Conservation (phyloP, 2,797 vertebrate genomes). For the Sciaenops ocellatus region DNA sequence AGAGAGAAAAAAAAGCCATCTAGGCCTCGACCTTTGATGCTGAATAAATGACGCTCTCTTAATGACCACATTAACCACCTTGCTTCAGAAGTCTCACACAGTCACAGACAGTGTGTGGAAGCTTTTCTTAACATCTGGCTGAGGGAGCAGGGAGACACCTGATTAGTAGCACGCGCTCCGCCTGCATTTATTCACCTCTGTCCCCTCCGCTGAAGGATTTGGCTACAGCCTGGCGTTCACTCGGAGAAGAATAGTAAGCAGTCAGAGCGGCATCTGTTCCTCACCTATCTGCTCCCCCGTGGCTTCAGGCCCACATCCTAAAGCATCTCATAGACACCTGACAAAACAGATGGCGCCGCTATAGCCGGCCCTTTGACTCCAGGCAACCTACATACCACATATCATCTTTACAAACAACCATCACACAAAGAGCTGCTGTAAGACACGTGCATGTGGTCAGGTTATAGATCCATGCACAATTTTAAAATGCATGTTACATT, state of each 20-base stretch:
- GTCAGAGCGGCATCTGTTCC: constrained; percentile 67
- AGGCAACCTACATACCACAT: constrained; percentile 43
- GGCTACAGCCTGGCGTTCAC: constrained; percentile 41
- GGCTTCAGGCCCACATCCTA: constrained; percentile 64
- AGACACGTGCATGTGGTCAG: constrained; percentile 2
- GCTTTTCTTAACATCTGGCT: constrained; percentile 62
- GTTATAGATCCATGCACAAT: neutral
- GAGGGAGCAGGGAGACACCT: constrained; percentile 24
- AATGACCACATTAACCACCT: constrained; percentile 51
- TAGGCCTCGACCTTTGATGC: constrained; percentile 36
- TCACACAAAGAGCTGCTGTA: neutral
- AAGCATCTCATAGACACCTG: constrained; percentile 59
- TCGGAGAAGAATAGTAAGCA: constrained; percentile 69
- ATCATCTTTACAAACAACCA: constrained; percentile 18
- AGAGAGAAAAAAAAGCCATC: neutral
- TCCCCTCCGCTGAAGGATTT: constrained; percentile 34
- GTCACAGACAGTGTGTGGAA: constrained; percentile 4
- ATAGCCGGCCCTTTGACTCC: constrained; percentile 36
- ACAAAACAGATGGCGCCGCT: constrained; percentile 65
- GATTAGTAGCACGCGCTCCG: constrained; percentile 52
- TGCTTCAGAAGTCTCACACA: constrained; percentile 21
- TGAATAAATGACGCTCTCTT: constrained; percentile 36
- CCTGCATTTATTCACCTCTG: constrained; percentile 51
- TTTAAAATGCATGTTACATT: neutral
- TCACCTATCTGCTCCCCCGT: constrained; percentile 56